Evolutionary conservation across 1,140 invertebrate genomes (phyloP), one percentile per base, ranked within the genome.

Genomic region (Euschistus heros): DNA sequence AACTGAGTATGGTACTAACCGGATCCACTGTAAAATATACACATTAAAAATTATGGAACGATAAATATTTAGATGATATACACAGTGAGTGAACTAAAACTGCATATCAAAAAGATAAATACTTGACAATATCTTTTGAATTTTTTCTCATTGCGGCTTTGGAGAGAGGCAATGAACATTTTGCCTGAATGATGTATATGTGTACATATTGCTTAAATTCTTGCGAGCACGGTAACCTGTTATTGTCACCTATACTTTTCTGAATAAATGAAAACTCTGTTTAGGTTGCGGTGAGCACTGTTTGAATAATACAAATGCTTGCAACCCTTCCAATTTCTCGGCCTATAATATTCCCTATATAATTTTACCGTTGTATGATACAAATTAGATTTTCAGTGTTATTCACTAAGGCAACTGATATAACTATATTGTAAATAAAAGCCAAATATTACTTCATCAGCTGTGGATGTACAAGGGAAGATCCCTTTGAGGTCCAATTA

Each of bases 301-400:
- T 50, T 5, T 20, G 47, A 50, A 50, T 37, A 37, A 37, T 37
- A 37, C 33, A 13, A 50, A 20, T 50, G 47, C 47, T 50, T 18
- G n/a, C n/a, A 50, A 50, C n/a, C n/a, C n/a, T 50, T 50, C 47
- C 20, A 50, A 50, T 20, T 20, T 50, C 47, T 50, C 47, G n/a
- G 47, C n/a, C 47, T 18, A 50, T 20, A 18, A 13, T 50, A 20
- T 22, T 14, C 4, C n/a, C 47, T 22, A 2, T 20, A 20, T 18
- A 50, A 18, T 20, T 22, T 50, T 50, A 50, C 20, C n/a, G 47
- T 50, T 50, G 47, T 50, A 18, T 7, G 47, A 50, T 18, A 50
- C 47, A 22, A 50, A 4, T 50, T 50, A 18, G 47, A 50, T 22
- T 50, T 50, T 22, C 10, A 14, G n/a, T 22, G n/a, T 50, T 20